Percentiles rank a stretch among this genome's conserved stretches.
These are phyloP conservation scores for Cottus gobio DNA, from an alignment of 2,113 vertebrate genomes.

Conservation along the genomic window DNA sequence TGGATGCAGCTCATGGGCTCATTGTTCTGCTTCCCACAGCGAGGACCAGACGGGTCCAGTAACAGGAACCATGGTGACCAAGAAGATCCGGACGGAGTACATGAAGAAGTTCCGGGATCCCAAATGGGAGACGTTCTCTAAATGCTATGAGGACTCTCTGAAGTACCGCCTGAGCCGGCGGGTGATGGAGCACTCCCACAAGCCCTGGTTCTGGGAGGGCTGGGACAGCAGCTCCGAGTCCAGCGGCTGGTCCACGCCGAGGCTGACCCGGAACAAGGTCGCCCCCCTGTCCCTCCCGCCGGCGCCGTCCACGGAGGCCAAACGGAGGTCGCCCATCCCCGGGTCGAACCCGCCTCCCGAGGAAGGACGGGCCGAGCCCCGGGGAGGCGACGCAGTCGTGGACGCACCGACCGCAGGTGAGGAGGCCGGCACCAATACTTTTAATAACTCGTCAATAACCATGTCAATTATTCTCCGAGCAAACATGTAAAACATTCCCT, in stretches of 20 bases:
- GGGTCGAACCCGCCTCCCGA: conserved; percentile 17
- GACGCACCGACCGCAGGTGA: conserved; percentile 61
- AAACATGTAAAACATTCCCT: not conserved
- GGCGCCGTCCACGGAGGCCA: conserved; percentile 20
- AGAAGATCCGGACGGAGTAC: conserved; percentile 88
- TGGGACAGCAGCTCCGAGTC: conserved; percentile 85
- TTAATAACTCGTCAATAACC: not conserved
- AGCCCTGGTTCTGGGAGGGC: conserved; percentile 91
- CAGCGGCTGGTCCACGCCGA: conserved; percentile 81
- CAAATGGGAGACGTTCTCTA: conserved; percentile 91
- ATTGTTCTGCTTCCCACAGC: conserved; percentile 2
- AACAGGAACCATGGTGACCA: conserved; percentile 73
- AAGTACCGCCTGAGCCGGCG: conserved; percentile 90
- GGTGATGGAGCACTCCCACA: conserved; percentile 92
- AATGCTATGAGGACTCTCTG: conserved; percentile 92
- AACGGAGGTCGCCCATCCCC: conserved; percentile 21
- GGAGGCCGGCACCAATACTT: not conserved
- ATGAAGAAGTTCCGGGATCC: conserved; percentile 95
- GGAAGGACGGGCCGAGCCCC: conserved; percentile 12
- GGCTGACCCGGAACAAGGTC: conserved; percentile 48
- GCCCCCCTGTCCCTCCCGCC: conserved; percentile 64
- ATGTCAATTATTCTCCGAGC: no score
- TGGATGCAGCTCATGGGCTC: no score
- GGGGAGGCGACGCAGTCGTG: not conserved
- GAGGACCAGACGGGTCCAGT: not conserved